Percentiles rank a stretch among this genome's conserved stretches.
Conservation (phyloP, 2,797 vertebrate genomes). For the Enteromius unitaeniatus region DNA sequence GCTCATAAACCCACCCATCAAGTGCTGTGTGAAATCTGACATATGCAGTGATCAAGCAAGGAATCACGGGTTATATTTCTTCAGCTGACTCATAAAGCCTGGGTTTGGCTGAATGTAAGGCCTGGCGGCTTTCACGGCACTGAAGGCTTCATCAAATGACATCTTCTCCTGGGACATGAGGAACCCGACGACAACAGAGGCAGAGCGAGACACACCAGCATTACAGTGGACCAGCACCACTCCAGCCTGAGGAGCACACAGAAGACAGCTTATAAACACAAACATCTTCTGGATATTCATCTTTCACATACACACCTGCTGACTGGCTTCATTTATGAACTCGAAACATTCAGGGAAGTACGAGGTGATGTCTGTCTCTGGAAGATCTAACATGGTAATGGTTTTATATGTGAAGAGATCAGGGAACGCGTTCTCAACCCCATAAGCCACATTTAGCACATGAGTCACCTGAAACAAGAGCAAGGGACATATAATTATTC, state of each 20-base stretch:
- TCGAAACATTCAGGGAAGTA: constrained; percentile 88
- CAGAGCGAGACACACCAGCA: constrained; percentile 91
- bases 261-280: neutral
- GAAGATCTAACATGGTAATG: constrained; percentile 89
- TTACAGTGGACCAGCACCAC: constrained; percentile 94
- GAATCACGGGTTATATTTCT: constrained; percentile 73
- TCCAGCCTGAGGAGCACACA: constrained; percentile 74
- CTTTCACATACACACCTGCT: constrained; percentile 71
- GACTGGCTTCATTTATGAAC: constrained; percentile 87
- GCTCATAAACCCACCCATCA: neutral
- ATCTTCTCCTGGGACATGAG: constrained; percentile 88
- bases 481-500: neutral
- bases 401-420: constrained; percentile 85
- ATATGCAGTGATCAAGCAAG: neutral
- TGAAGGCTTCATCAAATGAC: constrained; percentile 84
- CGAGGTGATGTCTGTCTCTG: constrained; percentile 87
- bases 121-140: constrained; percentile 85
- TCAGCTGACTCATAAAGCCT: constrained; percentile 84
- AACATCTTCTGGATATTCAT: neutral
- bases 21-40: neutral
- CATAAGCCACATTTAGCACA: constrained; percentile 90
- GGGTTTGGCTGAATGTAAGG: constrained; percentile 83
- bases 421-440: constrained; percentile 87
- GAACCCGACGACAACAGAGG: constrained; percentile 88
- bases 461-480: constrained; percentile 86